Percentiles rank a stretch among this genome's conserved stretches.
phyloP scores from a whole-genome alignment of 1,140 invertebrate genomes.

The Cotesia glomerata region DNA sequence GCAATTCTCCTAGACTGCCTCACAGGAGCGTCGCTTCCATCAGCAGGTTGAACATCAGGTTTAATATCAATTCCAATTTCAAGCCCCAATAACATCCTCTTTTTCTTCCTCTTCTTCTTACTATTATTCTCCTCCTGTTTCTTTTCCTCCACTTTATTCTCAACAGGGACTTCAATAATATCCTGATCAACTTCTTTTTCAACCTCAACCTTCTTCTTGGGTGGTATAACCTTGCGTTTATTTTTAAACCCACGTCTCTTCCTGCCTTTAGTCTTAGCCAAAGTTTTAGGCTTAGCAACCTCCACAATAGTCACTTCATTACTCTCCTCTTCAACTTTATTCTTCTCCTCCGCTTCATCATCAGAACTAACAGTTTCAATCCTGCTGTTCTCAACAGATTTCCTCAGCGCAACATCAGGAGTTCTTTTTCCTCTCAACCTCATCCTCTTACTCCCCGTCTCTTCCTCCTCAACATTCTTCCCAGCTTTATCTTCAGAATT shows the following conservation, averaged over 20 bases:
- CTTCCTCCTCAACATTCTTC: constrained; percentile 41
- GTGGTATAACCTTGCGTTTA: background rate
- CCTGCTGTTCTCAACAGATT: constrained; percentile 66
- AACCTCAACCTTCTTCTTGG: background rate
- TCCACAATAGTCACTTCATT: background rate
- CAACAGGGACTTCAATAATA: background rate
- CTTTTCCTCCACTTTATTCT: too few species aligned
- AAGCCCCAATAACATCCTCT: constrained; percentile 63
- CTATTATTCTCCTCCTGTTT: background rate
- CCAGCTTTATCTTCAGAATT: constrained; percentile 45
- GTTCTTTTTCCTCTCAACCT: constrained; percentile 63
- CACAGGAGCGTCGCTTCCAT: constrained; percentile 63
- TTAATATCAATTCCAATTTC: constrained; percentile 62
- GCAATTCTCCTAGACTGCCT: constrained; percentile 82
- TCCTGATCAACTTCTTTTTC: background rate
- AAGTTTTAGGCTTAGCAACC: constrained; percentile 32
- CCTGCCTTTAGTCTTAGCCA: constrained; percentile 53
- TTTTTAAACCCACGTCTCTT: constrained; percentile 41
- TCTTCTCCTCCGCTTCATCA: constrained; percentile 56
- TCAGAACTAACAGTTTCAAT: constrained; percentile 51
- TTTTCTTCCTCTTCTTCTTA: constrained; percentile 47
- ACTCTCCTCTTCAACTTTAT: constrained; percentile 30
- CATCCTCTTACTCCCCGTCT: constrained; percentile 63
- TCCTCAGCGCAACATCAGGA: constrained; percentile 63
- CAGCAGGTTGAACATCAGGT: constrained; percentile 34